Conservation (phyloP, 2,888 invertebrate genomes). For the Diplazon laetatorius region DNA sequence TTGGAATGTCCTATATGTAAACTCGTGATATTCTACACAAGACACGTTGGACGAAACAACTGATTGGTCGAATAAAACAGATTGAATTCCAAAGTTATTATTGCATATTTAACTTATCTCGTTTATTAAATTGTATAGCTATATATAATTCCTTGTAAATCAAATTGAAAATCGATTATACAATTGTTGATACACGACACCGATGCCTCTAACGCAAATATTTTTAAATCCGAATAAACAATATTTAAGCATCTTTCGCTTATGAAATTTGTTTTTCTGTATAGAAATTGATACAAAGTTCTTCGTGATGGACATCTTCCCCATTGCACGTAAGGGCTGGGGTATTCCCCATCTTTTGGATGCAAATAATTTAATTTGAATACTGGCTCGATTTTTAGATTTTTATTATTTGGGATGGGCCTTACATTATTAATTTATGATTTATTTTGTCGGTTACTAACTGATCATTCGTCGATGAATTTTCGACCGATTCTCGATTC, state of each 20-base stretch:
- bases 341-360: too few species aligned
- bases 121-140: conserved; percentile 23
- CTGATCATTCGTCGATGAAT: too few species aligned
- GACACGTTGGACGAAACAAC: not conserved
- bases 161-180: conserved; percentile 37
- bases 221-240: conserved; percentile 75
- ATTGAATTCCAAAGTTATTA: conserved; percentile 1
- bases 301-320: too few species aligned
- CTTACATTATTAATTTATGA: too few species aligned
- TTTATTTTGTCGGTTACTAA: too few species aligned
- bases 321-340: too few species aligned
- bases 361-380: not conserved
- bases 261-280: too few species aligned
- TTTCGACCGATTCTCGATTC: not conserved
- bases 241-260: conserved; percentile 65
- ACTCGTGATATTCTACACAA: not conserved
- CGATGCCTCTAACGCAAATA: conserved; percentile 72
- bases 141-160: conserved; percentile 38
- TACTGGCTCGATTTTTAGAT: too few species aligned
- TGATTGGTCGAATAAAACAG: not conserved
- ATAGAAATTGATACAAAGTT: too few species aligned
- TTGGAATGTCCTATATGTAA: not conserved
- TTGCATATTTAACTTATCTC: not conserved
- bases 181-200: conserved; percentile 34
- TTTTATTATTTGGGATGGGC: too few species aligned